Percentiles rank a stretch among this genome's conserved stretches.
These are phyloP conservation scores for Habropoda laboriosa DNA, from an alignment of 1,140 invertebrate species.

Conservation along the genomic window DNA sequence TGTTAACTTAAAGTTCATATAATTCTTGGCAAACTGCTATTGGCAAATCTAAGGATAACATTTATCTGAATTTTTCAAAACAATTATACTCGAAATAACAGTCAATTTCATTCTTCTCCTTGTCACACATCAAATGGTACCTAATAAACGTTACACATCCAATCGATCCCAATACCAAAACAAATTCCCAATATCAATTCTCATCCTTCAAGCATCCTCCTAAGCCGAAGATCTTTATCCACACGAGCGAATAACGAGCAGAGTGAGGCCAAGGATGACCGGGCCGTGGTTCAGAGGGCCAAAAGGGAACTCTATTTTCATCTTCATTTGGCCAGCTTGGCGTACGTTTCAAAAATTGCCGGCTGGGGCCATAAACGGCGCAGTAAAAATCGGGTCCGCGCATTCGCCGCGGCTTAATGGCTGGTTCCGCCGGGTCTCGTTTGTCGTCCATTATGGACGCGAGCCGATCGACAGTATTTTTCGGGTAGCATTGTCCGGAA, in stretches of 20 bases:
- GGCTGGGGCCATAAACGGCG: conserved; percentile 19
- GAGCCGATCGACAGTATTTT: conserved; percentile 74
- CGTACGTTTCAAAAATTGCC: conserved; percentile 49
- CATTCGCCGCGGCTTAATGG: conserved; percentile 42
- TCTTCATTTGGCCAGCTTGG: conserved; percentile 23
- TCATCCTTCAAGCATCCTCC: neutral
- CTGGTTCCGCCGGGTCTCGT: conserved; percentile 65
- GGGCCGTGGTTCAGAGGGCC: neutral
- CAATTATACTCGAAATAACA: too few species aligned
- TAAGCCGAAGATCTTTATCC: conserved; percentile 32
- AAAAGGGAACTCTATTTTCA: conserved; percentile 26
- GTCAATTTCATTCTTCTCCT: too few species aligned
- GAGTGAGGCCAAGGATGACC: neutral
- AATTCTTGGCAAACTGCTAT: too few species aligned
- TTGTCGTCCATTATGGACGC: conserved; percentile 70
- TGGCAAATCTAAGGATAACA: too few species aligned
- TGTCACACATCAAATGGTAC: too few species aligned
- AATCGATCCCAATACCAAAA: neutral
- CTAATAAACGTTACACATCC: too few species aligned
- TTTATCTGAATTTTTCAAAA: too few species aligned
- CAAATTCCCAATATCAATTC: neutral
- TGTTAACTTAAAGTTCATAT: too few species aligned
- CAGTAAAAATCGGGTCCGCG: conserved; percentile 45
- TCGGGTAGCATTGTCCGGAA: conserved; percentile 73
- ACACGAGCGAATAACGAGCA: neutral